These are phyloP conservation scores for Centroberyx gerrardi DNA, from an alignment of 2,797 vertebrate species.

Conservation along the genomic window DNA sequence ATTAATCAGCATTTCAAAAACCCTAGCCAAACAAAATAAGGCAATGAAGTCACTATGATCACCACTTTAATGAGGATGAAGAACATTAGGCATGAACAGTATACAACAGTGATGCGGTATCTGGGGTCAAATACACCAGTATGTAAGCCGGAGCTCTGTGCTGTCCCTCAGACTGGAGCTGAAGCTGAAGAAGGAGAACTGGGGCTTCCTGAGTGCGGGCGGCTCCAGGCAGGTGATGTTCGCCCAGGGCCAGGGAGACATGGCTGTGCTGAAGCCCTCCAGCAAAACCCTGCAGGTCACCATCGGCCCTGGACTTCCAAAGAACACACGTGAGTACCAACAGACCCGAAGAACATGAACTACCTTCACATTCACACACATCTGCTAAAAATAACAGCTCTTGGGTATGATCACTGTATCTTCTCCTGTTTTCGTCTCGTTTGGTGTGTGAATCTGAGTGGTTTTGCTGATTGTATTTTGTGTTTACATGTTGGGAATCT, in stretches of 20 bases:
- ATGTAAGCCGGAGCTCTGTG: neutral
- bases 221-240: conserved; percentile 95
- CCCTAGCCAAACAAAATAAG: no score
- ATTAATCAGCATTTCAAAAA: no score
- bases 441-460: no score
- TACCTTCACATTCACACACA: neutral
- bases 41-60: no score
- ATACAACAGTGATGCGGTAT: neutral
- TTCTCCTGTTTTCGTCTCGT: no score
- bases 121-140: no score
- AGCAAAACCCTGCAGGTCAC: conserved; percentile 97
- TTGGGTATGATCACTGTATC: no score
- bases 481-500: conserved; percentile 21
- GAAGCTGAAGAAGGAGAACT: conserved; percentile 98
- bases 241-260: conserved; percentile 91
- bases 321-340: conserved; percentile 94
- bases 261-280: conserved; percentile 90
- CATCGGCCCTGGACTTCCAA: conserved; percentile 94
- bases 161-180: conserved; percentile 90
- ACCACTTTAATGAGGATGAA: no score
- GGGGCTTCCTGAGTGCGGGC: conserved; percentile 94
- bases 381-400: no score
- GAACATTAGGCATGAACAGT: neutral
- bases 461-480: no score
- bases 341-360: no score